Evolutionary conservation across 2,888 invertebrate genomes (phyloP).

Genomic region (Cheilosia variabilis): DNA sequence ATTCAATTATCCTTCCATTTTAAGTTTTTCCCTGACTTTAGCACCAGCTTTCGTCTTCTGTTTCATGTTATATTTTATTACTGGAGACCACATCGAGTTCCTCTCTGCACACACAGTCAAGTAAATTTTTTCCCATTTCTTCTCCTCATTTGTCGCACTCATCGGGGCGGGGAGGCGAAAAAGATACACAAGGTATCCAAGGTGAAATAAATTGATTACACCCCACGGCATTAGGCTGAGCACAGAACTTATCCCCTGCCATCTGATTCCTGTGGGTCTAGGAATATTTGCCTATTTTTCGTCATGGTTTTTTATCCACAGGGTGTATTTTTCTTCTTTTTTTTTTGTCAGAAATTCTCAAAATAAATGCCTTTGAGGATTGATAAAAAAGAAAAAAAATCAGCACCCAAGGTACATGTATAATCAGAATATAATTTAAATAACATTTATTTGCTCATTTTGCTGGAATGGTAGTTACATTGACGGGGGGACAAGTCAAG

Average conservation of each 20-base stretch:
- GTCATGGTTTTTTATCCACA: background rate
- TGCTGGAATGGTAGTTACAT: too few relatives aligned
- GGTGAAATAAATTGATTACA: slow-evolving; percentile 66
- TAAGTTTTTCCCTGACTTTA: background rate
- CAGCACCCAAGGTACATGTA: background rate
- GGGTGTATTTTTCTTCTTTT: too few relatives aligned
- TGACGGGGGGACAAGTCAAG: too few relatives aligned
- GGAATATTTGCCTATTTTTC: slow-evolving; percentile 7
- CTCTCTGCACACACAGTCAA: background rate
- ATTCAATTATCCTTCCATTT: slow-evolving; percentile 63
- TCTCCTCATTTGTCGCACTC: slow-evolving; percentile 22
- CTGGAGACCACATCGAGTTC: slow-evolving; percentile 4
- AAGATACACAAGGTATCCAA: slow-evolving; percentile 32
- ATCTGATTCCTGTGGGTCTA: slow-evolving; percentile 1
- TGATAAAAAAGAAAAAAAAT: slow-evolving; percentile 10
- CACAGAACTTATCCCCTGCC: background rate
- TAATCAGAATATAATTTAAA: slow-evolving; percentile 64
- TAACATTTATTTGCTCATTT: slow-evolving; percentile 47
- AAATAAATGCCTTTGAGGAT: slow-evolving; percentile 28
- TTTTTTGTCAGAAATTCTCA: background rate
- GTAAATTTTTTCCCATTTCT: slow-evolving; percentile 1
- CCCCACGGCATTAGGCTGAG: background rate
- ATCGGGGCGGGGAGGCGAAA: background rate
- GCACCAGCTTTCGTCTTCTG: background rate
- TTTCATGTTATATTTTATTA: background rate